Evolutionary conservation across 2,113 vertebrate genomes (phyloP).

Genomic region (Meriones unguiculatus): DNA sequence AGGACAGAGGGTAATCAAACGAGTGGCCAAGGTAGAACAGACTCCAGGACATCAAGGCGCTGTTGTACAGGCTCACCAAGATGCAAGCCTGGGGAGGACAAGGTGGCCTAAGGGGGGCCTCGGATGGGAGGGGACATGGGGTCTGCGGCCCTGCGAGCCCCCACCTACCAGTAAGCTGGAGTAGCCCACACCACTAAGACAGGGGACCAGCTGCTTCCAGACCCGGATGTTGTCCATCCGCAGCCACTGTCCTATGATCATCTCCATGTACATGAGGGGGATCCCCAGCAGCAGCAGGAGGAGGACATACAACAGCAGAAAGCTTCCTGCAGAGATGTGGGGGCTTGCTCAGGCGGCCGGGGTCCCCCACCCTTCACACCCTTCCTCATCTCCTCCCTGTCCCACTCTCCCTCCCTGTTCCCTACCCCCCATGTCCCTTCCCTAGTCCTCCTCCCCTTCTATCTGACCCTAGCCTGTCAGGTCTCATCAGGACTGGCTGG

Average conservation of each 20-base stretch:
- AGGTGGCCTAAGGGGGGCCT: background rate
- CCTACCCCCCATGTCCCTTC: no score
- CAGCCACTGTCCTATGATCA: constrained; percentile 90
- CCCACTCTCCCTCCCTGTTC: no score
- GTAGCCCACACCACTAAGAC: constrained; percentile 89
- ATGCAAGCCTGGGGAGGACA: constrained; percentile 86
- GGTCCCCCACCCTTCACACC: accelerated
- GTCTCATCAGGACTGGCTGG: no score
- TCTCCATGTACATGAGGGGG: constrained; percentile 91
- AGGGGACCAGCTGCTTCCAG: constrained; percentile 91
- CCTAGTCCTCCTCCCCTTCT: no score
- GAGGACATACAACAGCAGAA: constrained; percentile 51
- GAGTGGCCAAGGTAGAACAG: constrained; percentile 72
- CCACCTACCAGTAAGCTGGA: constrained; percentile 90
- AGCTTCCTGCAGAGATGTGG: constrained; percentile 3
- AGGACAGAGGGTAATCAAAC: constrained; percentile 88
- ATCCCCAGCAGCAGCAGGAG: constrained; percentile 85
- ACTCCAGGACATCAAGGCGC: constrained; percentile 87
- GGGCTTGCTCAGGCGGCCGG: background rate
- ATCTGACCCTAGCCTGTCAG: no score
- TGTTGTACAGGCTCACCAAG: constrained; percentile 91
- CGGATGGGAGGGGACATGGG: background rate
- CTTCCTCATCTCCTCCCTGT: no score
- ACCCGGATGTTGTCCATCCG: constrained; percentile 89
- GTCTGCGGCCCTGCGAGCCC: background rate